Conservation (phyloP, 1,140 invertebrate species). For the Ceratina australensis region DNA sequence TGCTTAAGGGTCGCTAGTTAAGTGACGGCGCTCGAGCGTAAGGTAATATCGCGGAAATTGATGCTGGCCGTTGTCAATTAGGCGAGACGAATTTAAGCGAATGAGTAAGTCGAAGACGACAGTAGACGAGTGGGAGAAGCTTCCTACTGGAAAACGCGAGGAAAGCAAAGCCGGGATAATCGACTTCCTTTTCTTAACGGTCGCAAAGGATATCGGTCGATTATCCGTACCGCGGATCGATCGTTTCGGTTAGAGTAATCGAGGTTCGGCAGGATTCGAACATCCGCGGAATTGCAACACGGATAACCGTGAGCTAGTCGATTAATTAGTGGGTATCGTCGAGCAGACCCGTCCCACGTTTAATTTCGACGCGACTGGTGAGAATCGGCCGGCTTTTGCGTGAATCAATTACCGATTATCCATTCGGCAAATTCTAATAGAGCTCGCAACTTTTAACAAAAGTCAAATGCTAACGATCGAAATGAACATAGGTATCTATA, state of each 20-base stretch:
- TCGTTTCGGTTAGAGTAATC: slow-evolving; percentile 8
- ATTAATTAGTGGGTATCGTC: slow-evolving; percentile 39
- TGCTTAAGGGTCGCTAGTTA: slow-evolving; percentile 35
- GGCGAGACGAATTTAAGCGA: not conserved
- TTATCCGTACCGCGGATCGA: slow-evolving; percentile 1
- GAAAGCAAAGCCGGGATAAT: not conserved
- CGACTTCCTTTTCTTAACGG: slow-evolving; percentile 9
- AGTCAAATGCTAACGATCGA: not conserved
- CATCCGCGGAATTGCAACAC: slow-evolving; percentile 9
- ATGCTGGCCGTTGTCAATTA: slow-evolving; percentile 14
- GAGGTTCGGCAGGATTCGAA: not conserved
- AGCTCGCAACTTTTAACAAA: not conserved
- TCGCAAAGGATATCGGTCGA: not conserved
- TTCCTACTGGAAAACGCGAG: not conserved
- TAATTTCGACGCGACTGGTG: slow-evolving; percentile 33
- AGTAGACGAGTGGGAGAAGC: not conserved
- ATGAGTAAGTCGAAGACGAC: not conserved
- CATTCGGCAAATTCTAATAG: slow-evolving; percentile 5
- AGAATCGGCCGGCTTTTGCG: not conserved
- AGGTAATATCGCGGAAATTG: slow-evolving; percentile 29
- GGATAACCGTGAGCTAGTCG: slow-evolving; percentile 28
- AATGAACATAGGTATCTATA: not conserved
- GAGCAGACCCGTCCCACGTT: slow-evolving; percentile 23
- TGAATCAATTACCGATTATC: slow-evolving; percentile 38
- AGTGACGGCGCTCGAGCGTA: slow-evolving; percentile 14